phyloP scores from a whole-genome alignment of 2,113 vertebrate genomes.

The Sapayoa aenigma region DNA sequence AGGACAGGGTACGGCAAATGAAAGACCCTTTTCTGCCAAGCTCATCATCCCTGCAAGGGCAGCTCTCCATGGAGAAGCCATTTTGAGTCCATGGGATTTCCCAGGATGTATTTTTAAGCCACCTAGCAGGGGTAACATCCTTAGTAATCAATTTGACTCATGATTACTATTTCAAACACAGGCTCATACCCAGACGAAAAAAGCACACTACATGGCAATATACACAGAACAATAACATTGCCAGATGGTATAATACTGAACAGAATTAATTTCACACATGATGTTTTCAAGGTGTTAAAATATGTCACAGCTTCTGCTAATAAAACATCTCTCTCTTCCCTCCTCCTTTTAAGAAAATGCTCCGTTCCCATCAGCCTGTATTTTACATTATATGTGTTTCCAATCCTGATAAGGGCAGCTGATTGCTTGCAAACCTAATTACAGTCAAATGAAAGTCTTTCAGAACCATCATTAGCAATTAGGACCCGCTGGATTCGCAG shows the following conservation, averaged over 20 bases:
- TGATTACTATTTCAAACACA: conserved; percentile 46
- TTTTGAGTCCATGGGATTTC: not conserved
- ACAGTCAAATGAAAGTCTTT: conserved; percentile 63
- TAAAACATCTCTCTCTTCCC: conserved; percentile 37
- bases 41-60: not conserved
- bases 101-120: not conserved
- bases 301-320: conserved; percentile 52
- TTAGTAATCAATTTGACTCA: conserved; percentile 43
- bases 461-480: conserved; percentile 66
- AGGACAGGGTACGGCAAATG: not conserved
- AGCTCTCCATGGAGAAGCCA: not conserved
- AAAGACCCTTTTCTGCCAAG: not conserved
- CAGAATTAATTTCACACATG: conserved; percentile 67
- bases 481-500: conserved; percentile 44
- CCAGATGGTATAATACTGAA: conserved; percentile 51
- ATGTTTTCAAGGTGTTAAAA: conserved; percentile 62
- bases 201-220: conserved; percentile 5
- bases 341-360: not conserved
- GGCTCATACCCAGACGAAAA: not conserved
- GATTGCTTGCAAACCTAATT: conserved; percentile 71
- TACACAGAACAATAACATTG: conserved; percentile 46
- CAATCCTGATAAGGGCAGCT: conserved; percentile 54
- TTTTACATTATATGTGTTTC: conserved; percentile 46
- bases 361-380: not conserved
- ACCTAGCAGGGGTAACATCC: not conserved